Conservation (phyloP, 2,113 vertebrate genomes). For the Nannospalax galili region DNA sequence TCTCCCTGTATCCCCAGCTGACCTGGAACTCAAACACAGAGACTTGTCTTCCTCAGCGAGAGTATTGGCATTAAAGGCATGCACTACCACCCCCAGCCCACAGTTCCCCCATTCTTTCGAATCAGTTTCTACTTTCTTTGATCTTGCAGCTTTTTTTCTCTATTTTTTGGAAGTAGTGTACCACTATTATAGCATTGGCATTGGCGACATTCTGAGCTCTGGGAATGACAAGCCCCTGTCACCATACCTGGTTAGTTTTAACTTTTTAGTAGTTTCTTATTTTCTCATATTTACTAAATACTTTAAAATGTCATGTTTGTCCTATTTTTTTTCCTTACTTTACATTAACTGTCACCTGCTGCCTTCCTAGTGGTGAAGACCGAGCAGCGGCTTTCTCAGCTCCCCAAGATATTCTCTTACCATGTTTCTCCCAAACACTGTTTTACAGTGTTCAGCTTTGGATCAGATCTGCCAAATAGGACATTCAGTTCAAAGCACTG, state of each 20-base stretch:
- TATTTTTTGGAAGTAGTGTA: not conserved
- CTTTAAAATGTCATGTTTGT: not conserved
- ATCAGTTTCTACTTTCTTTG: not conserved
- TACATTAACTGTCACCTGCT: not conserved
- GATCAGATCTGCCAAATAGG: accelerated
- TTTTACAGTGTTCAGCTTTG: not conserved
- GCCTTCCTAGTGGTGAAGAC: not conserved
- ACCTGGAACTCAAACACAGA: too few species aligned
- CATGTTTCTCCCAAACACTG: not conserved
- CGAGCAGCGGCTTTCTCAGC: too few species aligned
- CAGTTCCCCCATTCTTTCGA: not conserved
- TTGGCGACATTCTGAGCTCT: not conserved
- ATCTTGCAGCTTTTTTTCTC: not conserved
- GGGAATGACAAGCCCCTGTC: not conserved
- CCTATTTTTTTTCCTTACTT: not conserved
- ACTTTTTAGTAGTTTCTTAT: not conserved
- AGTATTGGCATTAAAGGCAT: too few species aligned
- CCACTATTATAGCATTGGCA: not conserved
- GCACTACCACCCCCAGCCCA: too few species aligned
- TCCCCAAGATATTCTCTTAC: not conserved
- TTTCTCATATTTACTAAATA: not conserved
- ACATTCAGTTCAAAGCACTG: not conserved
- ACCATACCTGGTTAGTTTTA: not conserved
- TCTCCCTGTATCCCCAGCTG: too few species aligned
- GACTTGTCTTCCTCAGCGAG: too few species aligned